These are phyloP conservation scores for Phasianus colchicus DNA, from an alignment of 2,113 vertebrate genomes.

Conservation along the genomic window DNA sequence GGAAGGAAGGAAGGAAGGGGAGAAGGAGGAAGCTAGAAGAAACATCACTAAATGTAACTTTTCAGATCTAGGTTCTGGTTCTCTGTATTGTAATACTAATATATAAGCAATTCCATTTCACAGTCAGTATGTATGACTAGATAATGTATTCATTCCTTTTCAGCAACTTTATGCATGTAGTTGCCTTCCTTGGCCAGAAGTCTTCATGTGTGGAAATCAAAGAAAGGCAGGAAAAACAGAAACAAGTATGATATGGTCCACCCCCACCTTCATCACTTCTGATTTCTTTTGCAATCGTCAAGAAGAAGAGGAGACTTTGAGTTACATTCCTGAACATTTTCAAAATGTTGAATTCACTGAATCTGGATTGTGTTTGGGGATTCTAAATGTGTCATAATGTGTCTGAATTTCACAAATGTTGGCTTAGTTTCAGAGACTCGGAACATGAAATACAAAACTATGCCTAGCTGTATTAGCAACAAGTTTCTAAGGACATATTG, in stretches of 20 bases:
- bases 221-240: neutral
- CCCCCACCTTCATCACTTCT: neutral
- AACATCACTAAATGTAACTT: neutral
- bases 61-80: neutral
- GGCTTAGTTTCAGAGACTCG: neutral
- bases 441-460: neutral
- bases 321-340: neutral
- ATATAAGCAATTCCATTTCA: neutral
- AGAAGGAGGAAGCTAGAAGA: neutral
- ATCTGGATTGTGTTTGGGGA: neutral
- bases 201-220: neutral
- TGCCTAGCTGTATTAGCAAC: neutral
- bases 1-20: neutral
- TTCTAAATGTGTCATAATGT: neutral
- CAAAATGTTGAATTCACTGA: neutral
- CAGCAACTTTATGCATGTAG: neutral
- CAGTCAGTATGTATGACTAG: fast-evolving
- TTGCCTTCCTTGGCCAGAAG: neutral
- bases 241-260: neutral
- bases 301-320: neutral
- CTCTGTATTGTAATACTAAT: neutral
- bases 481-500: neutral
- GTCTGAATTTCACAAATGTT: neutral
- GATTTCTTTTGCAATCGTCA: neutral
- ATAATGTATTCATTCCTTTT: neutral